phyloP scores from a whole-genome alignment of 37 sponge, comb jelly and placozoan genomes.

The Cliona cf. orientalis region DNA sequence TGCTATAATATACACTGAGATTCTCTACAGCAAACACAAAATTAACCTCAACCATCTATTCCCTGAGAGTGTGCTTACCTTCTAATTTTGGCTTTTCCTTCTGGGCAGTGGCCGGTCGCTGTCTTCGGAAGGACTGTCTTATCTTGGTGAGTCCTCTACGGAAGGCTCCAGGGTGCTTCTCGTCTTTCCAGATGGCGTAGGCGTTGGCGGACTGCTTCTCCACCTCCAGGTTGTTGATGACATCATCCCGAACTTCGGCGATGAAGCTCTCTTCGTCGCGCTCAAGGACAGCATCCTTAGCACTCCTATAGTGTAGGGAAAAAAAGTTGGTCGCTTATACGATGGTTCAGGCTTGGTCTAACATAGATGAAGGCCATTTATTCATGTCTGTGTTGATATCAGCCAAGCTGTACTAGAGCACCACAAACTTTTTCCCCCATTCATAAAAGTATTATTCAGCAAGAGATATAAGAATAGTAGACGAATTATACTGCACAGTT shows the following conservation, averaged over 20 bases:
- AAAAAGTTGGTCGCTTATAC: too few relatives aligned
- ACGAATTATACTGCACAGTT: too few relatives aligned
- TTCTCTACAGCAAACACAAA: too few relatives aligned
- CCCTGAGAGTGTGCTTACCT: conserved; percentile 27
- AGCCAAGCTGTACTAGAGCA: too few relatives aligned
- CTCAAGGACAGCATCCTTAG: conserved; percentile 48
- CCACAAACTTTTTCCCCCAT: too few relatives aligned
- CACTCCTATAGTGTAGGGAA: conserved; percentile 6
- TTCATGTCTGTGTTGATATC: too few relatives aligned
- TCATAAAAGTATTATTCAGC: too few relatives aligned
- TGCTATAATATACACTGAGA: too few relatives aligned
- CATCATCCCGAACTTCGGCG: conserved; percentile 31
- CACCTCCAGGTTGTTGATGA: conserved; percentile 63
- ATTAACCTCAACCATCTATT: too few relatives aligned
- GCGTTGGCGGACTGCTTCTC: conserved; percentile 58
- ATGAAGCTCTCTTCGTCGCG: conserved; percentile 43
- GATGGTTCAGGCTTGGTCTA: too few relatives aligned
- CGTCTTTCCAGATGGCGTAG: conserved; percentile 51
- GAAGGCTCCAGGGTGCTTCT: conserved; percentile 16
- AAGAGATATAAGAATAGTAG: too few relatives aligned
- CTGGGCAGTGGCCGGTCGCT: neutral
- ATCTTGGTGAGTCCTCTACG: conserved; percentile 32
- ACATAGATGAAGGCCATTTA: too few relatives aligned
- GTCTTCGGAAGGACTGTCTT: conserved; percentile 31
- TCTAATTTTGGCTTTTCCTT: conserved; percentile 8